Conservation (phyloP, 2,888 invertebrate genomes). For the Eilema griseolum region DNA sequence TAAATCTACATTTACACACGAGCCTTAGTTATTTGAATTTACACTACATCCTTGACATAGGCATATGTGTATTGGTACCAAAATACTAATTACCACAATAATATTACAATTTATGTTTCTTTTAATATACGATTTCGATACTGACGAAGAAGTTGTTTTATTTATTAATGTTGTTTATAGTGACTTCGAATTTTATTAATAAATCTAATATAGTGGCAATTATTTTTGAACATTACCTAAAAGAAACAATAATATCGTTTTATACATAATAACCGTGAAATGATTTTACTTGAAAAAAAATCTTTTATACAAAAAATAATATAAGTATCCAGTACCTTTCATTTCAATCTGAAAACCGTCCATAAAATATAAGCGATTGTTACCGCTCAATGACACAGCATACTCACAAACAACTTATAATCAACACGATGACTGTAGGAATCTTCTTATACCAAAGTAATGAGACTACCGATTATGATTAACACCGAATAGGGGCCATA, state of each 20-base stretch:
- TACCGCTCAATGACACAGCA: constrained; percentile 59
- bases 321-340: constrained; percentile 28
- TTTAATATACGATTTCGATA: not conserved
- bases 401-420: constrained; percentile 62
- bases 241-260: not conserved
- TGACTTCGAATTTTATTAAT: not conserved
- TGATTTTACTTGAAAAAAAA: not conserved
- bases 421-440: constrained; percentile 61
- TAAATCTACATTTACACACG: not conserved
- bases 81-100: not conserved
- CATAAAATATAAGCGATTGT: constrained; percentile 52
- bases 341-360: constrained; percentile 39
- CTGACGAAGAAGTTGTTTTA: not conserved
- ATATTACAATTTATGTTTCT: not conserved
- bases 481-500: constrained; percentile 82
- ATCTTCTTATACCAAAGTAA: constrained; percentile 64
- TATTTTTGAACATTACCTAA: not conserved
- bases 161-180: no score
- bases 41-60: not conserved
- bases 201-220: not conserved
- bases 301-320: constrained; percentile 26
- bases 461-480: constrained; percentile 81
- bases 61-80: no score
- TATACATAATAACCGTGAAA: constrained; percentile 6
- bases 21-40: not conserved